Conservation (phyloP, 2,888 invertebrate species). For the Pachydiplax longipennis region DNA sequence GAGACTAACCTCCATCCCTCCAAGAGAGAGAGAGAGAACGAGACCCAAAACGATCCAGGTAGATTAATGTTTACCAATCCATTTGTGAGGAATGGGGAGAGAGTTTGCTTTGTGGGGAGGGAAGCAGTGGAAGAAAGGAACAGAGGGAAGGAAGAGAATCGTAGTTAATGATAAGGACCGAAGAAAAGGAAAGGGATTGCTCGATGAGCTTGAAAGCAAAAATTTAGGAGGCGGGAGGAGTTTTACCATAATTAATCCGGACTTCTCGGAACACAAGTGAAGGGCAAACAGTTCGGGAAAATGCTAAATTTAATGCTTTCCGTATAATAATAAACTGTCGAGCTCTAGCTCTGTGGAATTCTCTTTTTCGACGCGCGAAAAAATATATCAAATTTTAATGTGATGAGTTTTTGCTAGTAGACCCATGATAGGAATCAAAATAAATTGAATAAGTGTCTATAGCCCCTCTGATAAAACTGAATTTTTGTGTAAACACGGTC, state of each 20-base stretch:
- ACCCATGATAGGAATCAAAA: too few relatives aligned
- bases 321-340: too few relatives aligned
- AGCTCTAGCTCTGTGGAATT: too few relatives aligned
- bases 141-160: neutral
- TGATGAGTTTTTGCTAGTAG: too few relatives aligned
- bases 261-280: neutral
- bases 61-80: constrained; percentile 44
- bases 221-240: neutral
- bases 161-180: neutral
- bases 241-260: neutral
- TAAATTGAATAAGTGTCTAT: too few relatives aligned
- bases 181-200: neutral
- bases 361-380: too few relatives aligned
- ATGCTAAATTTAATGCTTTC: neutral
- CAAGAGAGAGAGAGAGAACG: neutral
- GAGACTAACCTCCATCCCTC: constrained; percentile 28
- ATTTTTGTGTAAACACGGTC: too few relatives aligned
- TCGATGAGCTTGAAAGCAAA: neutral
- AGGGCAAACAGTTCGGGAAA: neutral
- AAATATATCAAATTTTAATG: too few relatives aligned
- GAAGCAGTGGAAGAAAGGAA: neutral
- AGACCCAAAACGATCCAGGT: constrained; percentile 33
- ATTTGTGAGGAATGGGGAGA: constrained; percentile 19
- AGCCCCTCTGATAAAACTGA: too few relatives aligned
- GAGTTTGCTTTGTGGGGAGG: constrained; percentile 4